Evolutionary conservation across 37 sponge, comb jelly and placozoan genomes (phyloP).

Genomic region (Ephydatia muelleri): DNA sequence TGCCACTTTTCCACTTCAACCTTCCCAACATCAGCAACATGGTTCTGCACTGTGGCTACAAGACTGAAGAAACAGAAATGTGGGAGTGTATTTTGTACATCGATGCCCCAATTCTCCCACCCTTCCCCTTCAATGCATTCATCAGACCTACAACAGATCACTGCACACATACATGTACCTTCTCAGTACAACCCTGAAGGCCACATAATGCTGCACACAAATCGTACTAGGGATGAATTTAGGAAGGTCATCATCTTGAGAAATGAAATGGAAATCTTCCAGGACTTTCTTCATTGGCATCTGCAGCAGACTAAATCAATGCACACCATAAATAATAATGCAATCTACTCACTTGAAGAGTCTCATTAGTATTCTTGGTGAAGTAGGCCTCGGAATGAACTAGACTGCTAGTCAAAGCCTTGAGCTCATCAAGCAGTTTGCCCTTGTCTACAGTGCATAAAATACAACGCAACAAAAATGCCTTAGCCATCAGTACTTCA

Average conservation of each 20-base stretch:
- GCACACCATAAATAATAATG: neutral
- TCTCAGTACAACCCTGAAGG: conserved; percentile 23
- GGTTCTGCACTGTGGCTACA: neutral
- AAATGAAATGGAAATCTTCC: conserved; percentile 3
- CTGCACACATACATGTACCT: neutral
- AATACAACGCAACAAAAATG: neutral
- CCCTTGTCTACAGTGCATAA: neutral
- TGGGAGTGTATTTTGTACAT: neutral
- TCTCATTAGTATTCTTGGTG: neutral
- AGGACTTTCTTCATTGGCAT: neutral
- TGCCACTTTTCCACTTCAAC: conserved; percentile 15
- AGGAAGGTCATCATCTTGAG: neutral
- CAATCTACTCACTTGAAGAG: neutral
- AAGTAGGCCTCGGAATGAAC: conserved; percentile 15
- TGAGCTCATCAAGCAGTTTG: conserved; percentile 11
- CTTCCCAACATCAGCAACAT: neutral
- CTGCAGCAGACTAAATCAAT: conserved; percentile 1
- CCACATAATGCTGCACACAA: conserved; percentile 40
- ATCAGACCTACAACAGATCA: neutral
- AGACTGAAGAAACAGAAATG: neutral
- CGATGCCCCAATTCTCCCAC: neutral
- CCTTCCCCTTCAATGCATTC: neutral
- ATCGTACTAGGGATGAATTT: conserved; percentile 22
- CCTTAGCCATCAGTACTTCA: too few species aligned
- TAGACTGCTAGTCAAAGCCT: neutral